These are phyloP conservation scores for Lepidurus arcticus DNA, from an alignment of 1,140 invertebrate species.

Conservation along the genomic window DNA sequence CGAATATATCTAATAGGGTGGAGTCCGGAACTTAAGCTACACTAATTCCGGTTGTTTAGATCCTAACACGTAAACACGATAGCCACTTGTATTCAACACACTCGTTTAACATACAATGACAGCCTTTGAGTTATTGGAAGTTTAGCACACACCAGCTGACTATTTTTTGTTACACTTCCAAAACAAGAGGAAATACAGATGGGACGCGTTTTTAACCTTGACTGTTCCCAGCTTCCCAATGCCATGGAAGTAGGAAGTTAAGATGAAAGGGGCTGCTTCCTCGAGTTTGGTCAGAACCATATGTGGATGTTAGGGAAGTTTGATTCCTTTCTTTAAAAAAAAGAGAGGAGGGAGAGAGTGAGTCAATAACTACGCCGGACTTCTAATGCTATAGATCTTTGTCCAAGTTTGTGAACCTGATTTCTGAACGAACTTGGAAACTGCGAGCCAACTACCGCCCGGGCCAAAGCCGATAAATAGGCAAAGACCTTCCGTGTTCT, in stretches of 20 bases:
- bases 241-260: slow-evolving; percentile 13
- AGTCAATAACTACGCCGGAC: neutral
- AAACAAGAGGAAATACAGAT: neutral
- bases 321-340: neutral
- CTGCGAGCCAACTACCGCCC: neutral
- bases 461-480: neutral
- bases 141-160: no score
- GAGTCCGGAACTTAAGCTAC: neutral
- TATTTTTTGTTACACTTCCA: no score
- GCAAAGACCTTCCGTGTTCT: slow-evolving; percentile 6
- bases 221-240: slow-evolving; percentile 12
- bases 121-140: no score
- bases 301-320: slow-evolving; percentile 2
- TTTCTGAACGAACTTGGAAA: neutral
- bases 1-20: neutral
- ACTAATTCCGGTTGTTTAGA: neutral
- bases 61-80: no score
- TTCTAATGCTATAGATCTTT: neutral
- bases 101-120: no score
- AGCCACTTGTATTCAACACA: no score
- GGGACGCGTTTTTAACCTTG: neutral
- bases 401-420: neutral
- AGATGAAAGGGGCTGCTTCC: neutral
- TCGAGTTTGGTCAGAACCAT: neutral
- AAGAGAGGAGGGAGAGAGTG: neutral